These are phyloP conservation scores for Carpatolechia fugitivella DNA, from an alignment of 2,888 invertebrate species.

Conservation along the genomic window DNA sequence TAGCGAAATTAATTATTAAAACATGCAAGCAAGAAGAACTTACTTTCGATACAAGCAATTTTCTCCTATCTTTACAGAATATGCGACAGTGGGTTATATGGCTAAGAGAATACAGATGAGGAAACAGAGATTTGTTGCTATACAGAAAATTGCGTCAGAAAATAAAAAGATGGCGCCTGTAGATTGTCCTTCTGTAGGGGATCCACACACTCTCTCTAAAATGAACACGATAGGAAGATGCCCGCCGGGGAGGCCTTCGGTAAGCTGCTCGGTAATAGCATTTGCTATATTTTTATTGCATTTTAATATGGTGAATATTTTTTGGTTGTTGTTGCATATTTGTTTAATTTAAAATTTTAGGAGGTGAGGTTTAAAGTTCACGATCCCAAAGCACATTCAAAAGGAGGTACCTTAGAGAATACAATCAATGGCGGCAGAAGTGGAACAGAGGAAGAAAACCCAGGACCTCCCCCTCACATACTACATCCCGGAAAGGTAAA, in stretches of 20 bases:
- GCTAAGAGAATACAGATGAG: conserved; percentile 98
- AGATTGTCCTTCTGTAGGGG: conserved; percentile 86
- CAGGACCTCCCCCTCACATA: conserved; percentile 85
- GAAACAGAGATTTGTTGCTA: conserved; percentile 93
- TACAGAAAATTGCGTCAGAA: conserved; percentile 95
- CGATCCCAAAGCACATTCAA: conserved; percentile 95
- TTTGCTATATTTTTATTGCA: conserved; percentile 20
- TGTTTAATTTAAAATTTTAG: conserved; percentile 67
- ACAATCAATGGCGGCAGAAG: conserved; percentile 91
- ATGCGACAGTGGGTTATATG: conserved; percentile 98
- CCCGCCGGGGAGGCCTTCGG: conserved; percentile 74
- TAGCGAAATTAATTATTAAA: no score
- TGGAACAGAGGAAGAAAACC: conserved; percentile 81
- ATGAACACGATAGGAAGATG: conserved; percentile 86
- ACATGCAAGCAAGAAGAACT: no score
- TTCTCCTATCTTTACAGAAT: conserved; percentile 83
- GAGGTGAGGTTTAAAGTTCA: conserved; percentile 97
- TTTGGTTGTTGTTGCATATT: conserved; percentile 11
- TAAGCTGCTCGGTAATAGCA: conserved; percentile 46
- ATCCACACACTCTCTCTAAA: conserved; percentile 84
- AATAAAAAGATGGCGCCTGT: conserved; percentile 88
- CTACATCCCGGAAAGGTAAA: conserved; percentile 90
- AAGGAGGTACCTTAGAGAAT: conserved; percentile 94
- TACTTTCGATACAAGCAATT: no score
- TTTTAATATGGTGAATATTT: neutral